Percentiles rank a stretch among this genome's conserved stretches.
phyloP scores from a whole-genome alignment of 1,140 invertebrate genomes.

The Bombus sibiricus region DNA sequence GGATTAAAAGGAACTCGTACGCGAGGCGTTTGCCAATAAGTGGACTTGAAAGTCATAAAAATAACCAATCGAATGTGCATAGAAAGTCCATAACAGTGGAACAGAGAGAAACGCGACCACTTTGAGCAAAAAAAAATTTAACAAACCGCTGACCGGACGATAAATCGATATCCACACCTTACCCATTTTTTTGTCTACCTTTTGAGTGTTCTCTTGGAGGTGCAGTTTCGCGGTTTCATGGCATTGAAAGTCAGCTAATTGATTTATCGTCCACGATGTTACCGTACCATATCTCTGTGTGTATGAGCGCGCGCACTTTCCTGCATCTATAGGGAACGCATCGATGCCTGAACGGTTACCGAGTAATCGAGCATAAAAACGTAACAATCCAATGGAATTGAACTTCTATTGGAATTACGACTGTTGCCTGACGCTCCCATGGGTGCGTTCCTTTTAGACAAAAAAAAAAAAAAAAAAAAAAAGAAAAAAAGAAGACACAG shows the following conservation, averaged over 20 bases:
- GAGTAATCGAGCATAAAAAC: constrained; percentile 47
- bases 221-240: neutral
- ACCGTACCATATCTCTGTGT: neutral
- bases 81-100: neutral
- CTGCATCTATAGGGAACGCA: neutral
- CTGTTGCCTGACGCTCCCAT: neutral
- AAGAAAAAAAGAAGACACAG: neutral
- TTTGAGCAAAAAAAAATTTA: constrained; percentile 15
- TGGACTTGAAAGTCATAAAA: neutral
- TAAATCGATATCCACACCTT: constrained; percentile 35
- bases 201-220: neutral
- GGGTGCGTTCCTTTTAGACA: no score
- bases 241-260: constrained; percentile 34
- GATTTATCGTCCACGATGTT: constrained; percentile 26
- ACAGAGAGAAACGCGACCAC: neutral
- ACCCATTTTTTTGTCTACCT: neutral
- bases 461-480: no score
- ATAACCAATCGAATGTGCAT: constrained; percentile 6
- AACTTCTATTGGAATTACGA: constrained; percentile 22
- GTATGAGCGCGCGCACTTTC: neutral
- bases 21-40: neutral
- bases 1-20: neutral
- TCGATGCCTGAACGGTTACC: constrained; percentile 23
- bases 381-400: constrained; percentile 29
- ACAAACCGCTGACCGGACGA: neutral